Evolutionary conservation across 1,140 invertebrate genomes (phyloP), one percentile per base, ranked within the genome.

Genomic region (Scylla paramamosain): DNA sequence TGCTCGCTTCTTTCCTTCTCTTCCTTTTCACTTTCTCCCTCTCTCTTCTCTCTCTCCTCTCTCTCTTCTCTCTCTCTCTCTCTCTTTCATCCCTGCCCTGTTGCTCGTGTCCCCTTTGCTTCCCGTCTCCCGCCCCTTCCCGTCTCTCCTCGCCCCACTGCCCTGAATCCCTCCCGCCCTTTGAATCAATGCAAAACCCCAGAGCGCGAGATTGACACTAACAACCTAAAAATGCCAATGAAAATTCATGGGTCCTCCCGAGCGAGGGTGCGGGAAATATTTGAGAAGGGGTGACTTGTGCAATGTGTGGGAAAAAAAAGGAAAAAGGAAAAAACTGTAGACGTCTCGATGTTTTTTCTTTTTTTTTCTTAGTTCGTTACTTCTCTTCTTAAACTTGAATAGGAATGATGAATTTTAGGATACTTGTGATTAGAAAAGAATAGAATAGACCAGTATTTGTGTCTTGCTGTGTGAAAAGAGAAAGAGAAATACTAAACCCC

Each of bases 141-240:
- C 67, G 4, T 20, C 67, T n/a, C 67, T 25, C 67, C 67, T 77
- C 67, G 12, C 67, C 67, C 67, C 67, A 1, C n/a, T 20, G 6
- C 67, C 20, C 67, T 25, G 67, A 25, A n/a, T 77, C 67, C 67
- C 67, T 77, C 67, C 67, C 25, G 67, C 67, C 25, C 67, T n/a
- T n/a, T n/a, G 67, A 77, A 77, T 77, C 67, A 77, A 77, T 77
- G 67, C 67, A 77, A 77, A 77, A 77, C 67, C 67, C n/a, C 67
- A n/a, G 0, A 25, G 20, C 67, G 67, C 8, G 67, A 77, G 67
- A 77, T 77, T 77, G 67, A 77, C 67, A 77, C 67, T 77, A 77
- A 77, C 67, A 77, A 77, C 67, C 67, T n/a, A 77, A 77, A 77
- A 77, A 77, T 77, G 67, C 67, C 67, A 77, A 77, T 77, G 67